A percentile compares a stretch with the other conserved stretches of the same genome.
phyloP scores from a whole-genome alignment of 2,113 vertebrate species.

The Pangasianodon gigas region DNA sequence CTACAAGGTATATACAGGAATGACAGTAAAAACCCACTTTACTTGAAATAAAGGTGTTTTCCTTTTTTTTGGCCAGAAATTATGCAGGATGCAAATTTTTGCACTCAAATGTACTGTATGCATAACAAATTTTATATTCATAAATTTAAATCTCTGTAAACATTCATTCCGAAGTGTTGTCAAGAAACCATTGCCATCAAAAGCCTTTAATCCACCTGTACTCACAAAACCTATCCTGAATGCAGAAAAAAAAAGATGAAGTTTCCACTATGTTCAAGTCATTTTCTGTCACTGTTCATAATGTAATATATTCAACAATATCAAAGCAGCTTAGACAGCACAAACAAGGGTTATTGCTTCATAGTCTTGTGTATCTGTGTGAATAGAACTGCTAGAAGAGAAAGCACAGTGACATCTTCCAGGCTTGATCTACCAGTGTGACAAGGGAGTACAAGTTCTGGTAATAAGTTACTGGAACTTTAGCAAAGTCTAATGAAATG shows the following conservation, averaged over 20 bases:
- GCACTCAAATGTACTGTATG: neutral
- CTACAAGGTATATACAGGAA: neutral
- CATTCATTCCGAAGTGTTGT: neutral
- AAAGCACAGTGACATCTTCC: neutral
- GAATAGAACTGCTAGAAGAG: conserved; percentile 8
- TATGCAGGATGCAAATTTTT: neutral
- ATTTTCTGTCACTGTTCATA: conserved; percentile 1
- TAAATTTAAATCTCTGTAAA: neutral
- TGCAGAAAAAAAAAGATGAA: neutral
- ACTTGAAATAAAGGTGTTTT: neutral
- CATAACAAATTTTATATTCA: neutral
- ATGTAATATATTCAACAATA: conserved; percentile 24
- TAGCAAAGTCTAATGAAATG: neutral
- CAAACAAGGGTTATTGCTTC: conserved; percentile 22
- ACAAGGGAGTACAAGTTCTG: neutral
- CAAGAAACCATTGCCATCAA: neutral
- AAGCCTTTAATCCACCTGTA: conserved; percentile 2
- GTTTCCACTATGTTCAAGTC: neutral
- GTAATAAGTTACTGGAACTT: conserved; percentile 14
- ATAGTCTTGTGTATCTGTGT: neutral
- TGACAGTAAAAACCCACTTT: neutral
- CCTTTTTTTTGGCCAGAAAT: neutral
- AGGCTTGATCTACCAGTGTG: conserved; percentile 19
- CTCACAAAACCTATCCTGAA: neutral
- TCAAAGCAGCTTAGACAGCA: neutral